Base-by-base conservation (phyloP, 2,888 invertebrate species). In the Sphecodes monilicornis region DNA sequence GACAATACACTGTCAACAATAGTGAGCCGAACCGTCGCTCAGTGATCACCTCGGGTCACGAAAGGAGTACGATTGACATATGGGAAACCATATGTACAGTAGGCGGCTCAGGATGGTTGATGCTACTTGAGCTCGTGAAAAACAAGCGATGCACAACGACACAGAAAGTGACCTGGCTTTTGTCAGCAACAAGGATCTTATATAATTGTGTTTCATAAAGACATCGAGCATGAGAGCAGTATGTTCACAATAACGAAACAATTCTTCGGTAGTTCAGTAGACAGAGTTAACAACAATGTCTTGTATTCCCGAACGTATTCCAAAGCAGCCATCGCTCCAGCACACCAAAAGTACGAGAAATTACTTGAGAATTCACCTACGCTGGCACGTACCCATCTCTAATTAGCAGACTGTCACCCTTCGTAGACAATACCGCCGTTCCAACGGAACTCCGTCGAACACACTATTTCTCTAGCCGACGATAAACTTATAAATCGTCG, bases 391-490 rank as follows among this genome's bases (percentile, higher is more conserved):
- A 60, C 57, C 46, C 71, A 76, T 73, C 82, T 80, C 81, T 88
- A 88, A 88, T 88, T 88, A 86, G 88, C 82, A 75, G 76, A 29
- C 86, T 73, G 86, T 86, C 86, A 79, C 39, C 76, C 60, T 60
- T 78, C 46, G 39, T 77, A 70, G 66, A 84, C 74, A 54, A 74
- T 73, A 16, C 69, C 57, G 32, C 41, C 50, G 68, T 70, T 72
- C 82, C 82, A 26, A 79, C 64, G 60, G 3, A 77, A 43, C 79
- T 70, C 41, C 64, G 71, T 39, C 74, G 68, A 69, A 50, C 69
- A 43, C 46, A 60, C 71, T 82, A 82, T 79, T 86, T 74, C 78
- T 72, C 71, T 72, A 75, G 16, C 36, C 76, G n/a, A 72, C 74
- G 39, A 18, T 32, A 78, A 87, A 73, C 77, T 80, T 74, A 71